These are phyloP conservation scores for Pedetes capensis DNA, from an alignment of 2,113 vertebrate genomes.

Conservation along the genomic window DNA sequence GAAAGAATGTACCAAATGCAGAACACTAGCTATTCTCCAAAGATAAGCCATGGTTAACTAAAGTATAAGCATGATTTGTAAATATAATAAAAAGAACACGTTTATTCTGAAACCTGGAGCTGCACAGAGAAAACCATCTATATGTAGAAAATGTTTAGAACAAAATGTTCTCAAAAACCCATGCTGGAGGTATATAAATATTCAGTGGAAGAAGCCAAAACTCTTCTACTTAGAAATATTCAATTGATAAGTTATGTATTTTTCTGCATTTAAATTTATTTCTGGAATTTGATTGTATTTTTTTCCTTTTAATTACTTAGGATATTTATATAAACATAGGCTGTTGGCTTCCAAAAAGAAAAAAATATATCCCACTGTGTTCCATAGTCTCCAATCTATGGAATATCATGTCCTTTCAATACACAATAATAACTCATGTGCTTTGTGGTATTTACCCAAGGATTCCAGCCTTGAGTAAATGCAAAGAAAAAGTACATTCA, in stretches of 20 bases:
- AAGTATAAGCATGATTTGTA: slow-evolving; percentile 58
- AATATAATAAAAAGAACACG: slow-evolving; percentile 62
- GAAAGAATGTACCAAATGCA: slow-evolving; percentile 50
- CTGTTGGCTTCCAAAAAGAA: background rate
- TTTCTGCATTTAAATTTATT: slow-evolving; percentile 46
- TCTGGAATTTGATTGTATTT: background rate
- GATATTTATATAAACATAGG: slow-evolving; percentile 28
- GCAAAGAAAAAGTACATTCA: slow-evolving; percentile 31
- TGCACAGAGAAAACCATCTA: slow-evolving; percentile 36
- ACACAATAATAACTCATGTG: background rate
- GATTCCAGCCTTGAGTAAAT: background rate
- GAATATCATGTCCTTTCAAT: background rate
- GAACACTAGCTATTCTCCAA: slow-evolving; percentile 55
- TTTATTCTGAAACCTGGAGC: slow-evolving; percentile 60
- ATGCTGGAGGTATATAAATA: background rate
- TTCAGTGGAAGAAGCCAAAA: slow-evolving; percentile 24
- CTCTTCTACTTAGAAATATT: slow-evolving; percentile 34
- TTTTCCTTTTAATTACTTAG: slow-evolving; percentile 18
- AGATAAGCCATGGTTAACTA: slow-evolving; percentile 59
- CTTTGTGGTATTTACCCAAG: background rate
- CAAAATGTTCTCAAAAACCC: slow-evolving; percentile 41
- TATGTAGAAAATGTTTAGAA: slow-evolving; percentile 60
- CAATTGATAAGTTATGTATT: background rate
- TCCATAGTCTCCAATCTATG: background rate
- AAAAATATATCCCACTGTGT: background rate